Conservation (phyloP, 2,797 vertebrate species). For the Garrulus glandarius region DNA sequence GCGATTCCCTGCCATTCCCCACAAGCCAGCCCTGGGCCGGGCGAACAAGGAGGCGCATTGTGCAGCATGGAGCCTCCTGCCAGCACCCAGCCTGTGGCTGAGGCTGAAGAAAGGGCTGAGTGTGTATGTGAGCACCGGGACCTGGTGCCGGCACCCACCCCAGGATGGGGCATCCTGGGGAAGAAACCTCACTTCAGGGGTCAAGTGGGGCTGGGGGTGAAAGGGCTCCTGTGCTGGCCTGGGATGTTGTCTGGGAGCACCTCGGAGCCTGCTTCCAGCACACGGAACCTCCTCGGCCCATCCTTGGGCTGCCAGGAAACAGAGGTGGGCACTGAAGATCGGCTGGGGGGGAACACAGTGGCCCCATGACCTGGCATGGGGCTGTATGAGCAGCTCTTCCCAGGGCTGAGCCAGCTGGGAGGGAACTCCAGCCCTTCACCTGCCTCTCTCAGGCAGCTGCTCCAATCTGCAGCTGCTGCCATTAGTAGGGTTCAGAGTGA, state of each 20-base stretch:
- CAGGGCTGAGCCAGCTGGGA: not conserved
- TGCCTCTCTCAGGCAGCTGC: not conserved
- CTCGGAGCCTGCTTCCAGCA: not conserved
- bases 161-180: not conserved
- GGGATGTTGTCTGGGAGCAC: not conserved
- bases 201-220: not conserved
- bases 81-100: not conserved
- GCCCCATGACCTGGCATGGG: accelerated
- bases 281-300: not conserved
- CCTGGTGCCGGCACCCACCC: not conserved
- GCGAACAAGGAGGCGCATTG: constrained; percentile 76
- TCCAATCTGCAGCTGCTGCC: not conserved
- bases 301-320: not conserved
- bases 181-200: not conserved
- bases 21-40: constrained; percentile 11
- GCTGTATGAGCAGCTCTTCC: not conserved
- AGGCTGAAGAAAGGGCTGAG: constrained; percentile 13
- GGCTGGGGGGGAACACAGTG: accelerated
- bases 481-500: not conserved
- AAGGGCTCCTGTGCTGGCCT: not conserved
- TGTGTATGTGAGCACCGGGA: not conserved
- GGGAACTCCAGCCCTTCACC: not conserved
- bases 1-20: constrained; percentile 74
- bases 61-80: constrained; percentile 39
- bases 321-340: not conserved